A percentile compares a stretch with the other conserved stretches of the same genome.
These are phyloP conservation scores for Tinea trinotella DNA, from an alignment of 2,888 invertebrate genomes.

Conservation along the genomic window DNA sequence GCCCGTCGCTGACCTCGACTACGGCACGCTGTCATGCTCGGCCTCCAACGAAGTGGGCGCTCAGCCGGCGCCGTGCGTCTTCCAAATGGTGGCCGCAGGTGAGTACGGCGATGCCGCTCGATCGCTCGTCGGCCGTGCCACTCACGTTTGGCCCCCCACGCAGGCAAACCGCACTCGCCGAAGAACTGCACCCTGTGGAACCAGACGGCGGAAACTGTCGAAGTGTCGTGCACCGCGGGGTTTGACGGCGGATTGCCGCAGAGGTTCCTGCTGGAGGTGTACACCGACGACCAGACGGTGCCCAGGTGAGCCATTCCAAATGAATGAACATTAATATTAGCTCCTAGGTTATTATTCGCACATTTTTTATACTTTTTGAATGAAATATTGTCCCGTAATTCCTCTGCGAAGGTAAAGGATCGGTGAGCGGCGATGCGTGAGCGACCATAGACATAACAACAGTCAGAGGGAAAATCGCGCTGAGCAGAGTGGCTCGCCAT, in stretches of 20 bases:
- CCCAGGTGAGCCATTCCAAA: slow-evolving; percentile 37
- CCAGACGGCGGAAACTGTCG: slow-evolving; percentile 86
- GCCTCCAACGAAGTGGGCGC: slow-evolving; percentile 88
- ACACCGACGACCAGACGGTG: slow-evolving; percentile 46
- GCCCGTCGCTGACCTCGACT: slow-evolving; percentile 81
- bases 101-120: slow-evolving; percentile 31
- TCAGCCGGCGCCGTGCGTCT: slow-evolving; percentile 87
- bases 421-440: slow-evolving; percentile 1
- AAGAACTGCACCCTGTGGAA: slow-evolving; percentile 89
- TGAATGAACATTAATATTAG: no score
- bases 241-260: slow-evolving; percentile 93
- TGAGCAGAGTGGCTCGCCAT: background rate
- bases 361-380: background rate
- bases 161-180: slow-evolving; percentile 88
- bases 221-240: slow-evolving; percentile 85
- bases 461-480: background rate
- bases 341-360: no score
- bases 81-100: slow-evolving; percentile 93
- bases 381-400: slow-evolving; percentile 1
- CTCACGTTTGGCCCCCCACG: background rate
- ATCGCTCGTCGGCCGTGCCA: no score
- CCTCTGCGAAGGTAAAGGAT: background rate
- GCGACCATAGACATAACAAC: background rate
- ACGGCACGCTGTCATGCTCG: slow-evolving; percentile 90
- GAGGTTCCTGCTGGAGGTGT: slow-evolving; percentile 86